Evolutionary conservation across 2,797 vertebrate genomes (phyloP).

Genomic region (Sebastes nivosus): DNA sequence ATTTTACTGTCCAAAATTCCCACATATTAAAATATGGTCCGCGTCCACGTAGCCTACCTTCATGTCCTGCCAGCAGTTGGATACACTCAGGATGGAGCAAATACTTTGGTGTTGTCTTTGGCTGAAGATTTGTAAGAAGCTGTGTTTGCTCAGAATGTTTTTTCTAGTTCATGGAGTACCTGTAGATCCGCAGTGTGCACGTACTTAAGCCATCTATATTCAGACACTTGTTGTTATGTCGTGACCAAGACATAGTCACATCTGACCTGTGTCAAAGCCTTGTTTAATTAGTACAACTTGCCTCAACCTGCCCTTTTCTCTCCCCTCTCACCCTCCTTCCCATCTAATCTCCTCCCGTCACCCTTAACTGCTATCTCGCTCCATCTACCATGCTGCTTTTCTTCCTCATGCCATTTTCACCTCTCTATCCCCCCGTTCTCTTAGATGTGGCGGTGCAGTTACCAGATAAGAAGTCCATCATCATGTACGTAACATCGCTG

Average conservation of each 20-base stretch:
- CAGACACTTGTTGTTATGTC: slow-evolving; percentile 20
- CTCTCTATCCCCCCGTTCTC: neutral
- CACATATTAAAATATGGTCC: slow-evolving; percentile 22
- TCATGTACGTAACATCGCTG: slow-evolving; percentile 98
- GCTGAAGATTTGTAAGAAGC: slow-evolving; percentile 20
- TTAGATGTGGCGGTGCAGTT: slow-evolving; percentile 94
- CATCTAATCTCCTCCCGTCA: slow-evolving; percentile 1
- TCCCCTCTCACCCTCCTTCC: no score
- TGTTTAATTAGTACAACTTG: slow-evolving; percentile 22
- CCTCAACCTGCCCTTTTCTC: slow-evolving; percentile 5
- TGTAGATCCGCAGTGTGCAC: neutral
- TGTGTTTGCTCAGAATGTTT: slow-evolving; percentile 29
- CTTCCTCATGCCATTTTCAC: slow-evolving; percentile 15
- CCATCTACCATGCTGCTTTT: slow-evolving; percentile 14
- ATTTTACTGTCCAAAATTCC: slow-evolving; percentile 17
- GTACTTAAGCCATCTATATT: neutral
- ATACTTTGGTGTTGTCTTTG: slow-evolving; percentile 39
- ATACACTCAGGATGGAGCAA: slow-evolving; percentile 25
- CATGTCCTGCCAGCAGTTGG: slow-evolving; percentile 40
- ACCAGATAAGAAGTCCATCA: slow-evolving; percentile 98
- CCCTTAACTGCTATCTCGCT: slow-evolving; percentile 11
- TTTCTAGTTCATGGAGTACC: slow-evolving; percentile 4
- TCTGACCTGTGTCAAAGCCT: slow-evolving; percentile 41
- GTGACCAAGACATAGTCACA: slow-evolving; percentile 2
- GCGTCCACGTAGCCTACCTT: slow-evolving; percentile 16